Percentiles rank a stretch among this genome's conserved stretches.
Conservation (phyloP, 2,797 vertebrate species). For the Sebastes iracundus region DNA sequence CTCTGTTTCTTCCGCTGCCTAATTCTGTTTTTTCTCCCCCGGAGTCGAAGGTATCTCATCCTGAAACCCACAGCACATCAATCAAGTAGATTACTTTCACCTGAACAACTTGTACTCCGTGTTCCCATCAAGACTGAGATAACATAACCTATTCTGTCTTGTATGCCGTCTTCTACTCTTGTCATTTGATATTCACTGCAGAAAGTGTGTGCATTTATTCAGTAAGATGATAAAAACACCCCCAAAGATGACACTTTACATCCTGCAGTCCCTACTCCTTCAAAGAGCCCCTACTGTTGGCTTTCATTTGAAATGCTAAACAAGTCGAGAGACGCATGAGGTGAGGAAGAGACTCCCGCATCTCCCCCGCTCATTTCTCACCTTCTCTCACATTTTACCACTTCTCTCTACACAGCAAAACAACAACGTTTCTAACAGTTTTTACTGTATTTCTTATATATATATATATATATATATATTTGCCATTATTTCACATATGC, state of each 20-base stretch:
- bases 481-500: too few relatives aligned
- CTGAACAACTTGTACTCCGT: slow-evolving; percentile 63
- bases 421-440: neutral
- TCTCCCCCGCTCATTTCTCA: slow-evolving; percentile 10
- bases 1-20: slow-evolving; percentile 21
- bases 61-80: slow-evolving; percentile 53
- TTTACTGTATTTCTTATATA: neutral
- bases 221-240: slow-evolving; percentile 34
- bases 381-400: slow-evolving; percentile 8
- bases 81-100: slow-evolving; percentile 61
- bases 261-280: slow-evolving; percentile 30
- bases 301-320: slow-evolving; percentile 64
- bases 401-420: neutral
- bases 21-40: slow-evolving; percentile 34
- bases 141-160: slow-evolving; percentile 49
- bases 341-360: neutral
- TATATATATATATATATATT: too few relatives aligned
- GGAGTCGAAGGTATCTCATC: slow-evolving; percentile 14
- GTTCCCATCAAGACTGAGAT: slow-evolving; percentile 56
- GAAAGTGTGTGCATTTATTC: slow-evolving; percentile 37
- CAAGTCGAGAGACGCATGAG: slow-evolving; percentile 29
- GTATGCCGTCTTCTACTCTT: slow-evolving; percentile 20
- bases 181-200: slow-evolving; percentile 30
- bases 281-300: slow-evolving; percentile 50
- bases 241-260: slow-evolving; percentile 40